A percentile compares a stretch with the other conserved stretches of the same genome.
These are phyloP conservation scores for Erpornis zantholeuca DNA, from an alignment of 2,113 vertebrate genomes.

Conservation along the genomic window DNA sequence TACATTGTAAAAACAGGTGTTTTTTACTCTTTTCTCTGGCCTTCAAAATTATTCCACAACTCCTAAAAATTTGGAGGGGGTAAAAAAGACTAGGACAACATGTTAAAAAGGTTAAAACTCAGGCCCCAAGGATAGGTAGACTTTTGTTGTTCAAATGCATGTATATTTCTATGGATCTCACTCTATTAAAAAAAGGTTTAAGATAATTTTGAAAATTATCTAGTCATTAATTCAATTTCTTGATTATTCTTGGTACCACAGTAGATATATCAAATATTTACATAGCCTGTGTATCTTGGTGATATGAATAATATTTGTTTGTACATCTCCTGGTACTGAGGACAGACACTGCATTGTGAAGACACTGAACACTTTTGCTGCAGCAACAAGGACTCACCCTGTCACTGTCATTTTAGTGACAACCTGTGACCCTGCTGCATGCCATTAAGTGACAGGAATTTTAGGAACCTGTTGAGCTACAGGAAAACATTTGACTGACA, in stretches of 20 bases:
- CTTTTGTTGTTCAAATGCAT: background rate
- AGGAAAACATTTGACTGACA: background rate
- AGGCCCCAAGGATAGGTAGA: background rate
- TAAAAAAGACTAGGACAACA: background rate
- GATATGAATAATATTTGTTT: background rate
- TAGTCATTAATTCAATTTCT: background rate
- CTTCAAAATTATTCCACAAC: background rate
- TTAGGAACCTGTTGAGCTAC: background rate
- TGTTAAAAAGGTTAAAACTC: background rate
- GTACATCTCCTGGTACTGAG: background rate
- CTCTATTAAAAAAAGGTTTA: background rate
- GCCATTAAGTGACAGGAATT: background rate
- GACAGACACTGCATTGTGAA: background rate
- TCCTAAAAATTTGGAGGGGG: background rate
- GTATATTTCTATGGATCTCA: background rate
- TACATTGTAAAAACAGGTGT: fast-evolving
- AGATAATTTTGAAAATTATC: background rate
- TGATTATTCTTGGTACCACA: background rate
- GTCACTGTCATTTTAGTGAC: background rate
- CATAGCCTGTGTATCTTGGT: background rate
- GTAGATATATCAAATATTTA: background rate
- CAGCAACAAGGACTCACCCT: background rate
- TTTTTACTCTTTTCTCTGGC: background rate
- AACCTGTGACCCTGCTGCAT: background rate
- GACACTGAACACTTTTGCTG: background rate